Conservation (phyloP, 2,113 vertebrate species). For the Gorilla gorilla region DNA sequence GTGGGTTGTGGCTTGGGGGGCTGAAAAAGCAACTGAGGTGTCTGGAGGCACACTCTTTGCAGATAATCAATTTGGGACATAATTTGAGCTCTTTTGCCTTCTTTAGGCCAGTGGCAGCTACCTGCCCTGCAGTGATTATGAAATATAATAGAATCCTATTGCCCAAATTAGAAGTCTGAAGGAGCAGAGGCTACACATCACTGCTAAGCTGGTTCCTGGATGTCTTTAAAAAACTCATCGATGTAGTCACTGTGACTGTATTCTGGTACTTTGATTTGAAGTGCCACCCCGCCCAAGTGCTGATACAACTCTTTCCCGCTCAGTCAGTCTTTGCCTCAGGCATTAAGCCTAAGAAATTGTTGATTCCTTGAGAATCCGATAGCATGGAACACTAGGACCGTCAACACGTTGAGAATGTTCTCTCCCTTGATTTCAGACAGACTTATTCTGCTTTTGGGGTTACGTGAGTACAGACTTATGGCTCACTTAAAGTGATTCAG, state of each 20-base stretch:
- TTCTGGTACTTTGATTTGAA: background rate
- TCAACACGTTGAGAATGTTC: background rate
- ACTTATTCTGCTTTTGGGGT: background rate
- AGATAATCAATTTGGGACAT: background rate
- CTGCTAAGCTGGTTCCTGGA: background rate
- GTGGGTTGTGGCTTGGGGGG: background rate
- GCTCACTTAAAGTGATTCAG: background rate
- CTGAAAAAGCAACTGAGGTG: background rate
- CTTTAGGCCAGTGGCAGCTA: background rate
- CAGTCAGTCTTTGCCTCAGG: background rate
- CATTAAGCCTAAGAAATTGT: background rate
- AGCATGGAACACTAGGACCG: background rate
- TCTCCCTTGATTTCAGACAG: constrained; percentile 12
- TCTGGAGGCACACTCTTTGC: background rate
- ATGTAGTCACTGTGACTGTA: background rate
- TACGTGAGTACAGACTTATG: background rate
- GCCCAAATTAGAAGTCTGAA: background rate
- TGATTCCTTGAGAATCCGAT: constrained; percentile 18
- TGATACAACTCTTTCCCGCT: background rate
- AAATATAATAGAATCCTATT: background rate
- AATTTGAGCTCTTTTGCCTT: background rate
- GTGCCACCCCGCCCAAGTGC: background rate
- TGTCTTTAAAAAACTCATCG: background rate
- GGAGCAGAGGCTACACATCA: background rate
- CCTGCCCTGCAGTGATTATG: background rate